Conservation (phyloP, 2,888 invertebrate genomes). For the Pollenia griseotomentosa region DNA sequence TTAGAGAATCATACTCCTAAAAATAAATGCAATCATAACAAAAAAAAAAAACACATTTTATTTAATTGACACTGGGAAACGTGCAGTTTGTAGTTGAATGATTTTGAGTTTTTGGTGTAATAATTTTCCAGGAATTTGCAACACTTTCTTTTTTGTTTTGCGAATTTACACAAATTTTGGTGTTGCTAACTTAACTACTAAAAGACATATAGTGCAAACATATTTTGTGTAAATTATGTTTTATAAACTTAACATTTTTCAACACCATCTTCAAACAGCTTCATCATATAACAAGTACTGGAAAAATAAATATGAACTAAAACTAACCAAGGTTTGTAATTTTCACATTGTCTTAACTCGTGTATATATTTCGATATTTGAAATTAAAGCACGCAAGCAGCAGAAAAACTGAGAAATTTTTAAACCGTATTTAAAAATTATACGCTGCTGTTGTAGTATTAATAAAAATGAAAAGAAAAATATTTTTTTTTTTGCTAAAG, state of each 20-base stretch:
- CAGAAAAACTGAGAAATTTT: conserved; percentile 4
- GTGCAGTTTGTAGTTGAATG: background rate
- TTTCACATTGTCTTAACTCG: conserved; percentile 54
- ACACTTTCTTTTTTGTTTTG: conserved; percentile 57
- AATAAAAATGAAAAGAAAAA: background rate
- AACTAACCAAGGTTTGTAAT: conserved; percentile 30
- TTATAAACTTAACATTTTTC: conserved; percentile 31
- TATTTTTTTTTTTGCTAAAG: background rate
- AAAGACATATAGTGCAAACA: background rate
- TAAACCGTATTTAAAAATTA: conserved; percentile 48
- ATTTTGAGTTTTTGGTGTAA: conserved; percentile 3
- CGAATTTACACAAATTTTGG: background rate
- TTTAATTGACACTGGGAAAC: conserved; percentile 46
- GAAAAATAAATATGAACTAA: background rate
- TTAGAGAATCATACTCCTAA: conserved; percentile 3
- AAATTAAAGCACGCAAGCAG: conserved; percentile 52
- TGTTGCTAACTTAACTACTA: background rate
- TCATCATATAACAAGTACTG: background rate
- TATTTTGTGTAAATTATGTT: conserved; percentile 11
- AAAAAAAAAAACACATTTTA: background rate
- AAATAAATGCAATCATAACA: background rate
- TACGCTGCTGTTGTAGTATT: conserved; percentile 26
- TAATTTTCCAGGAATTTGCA: conserved; percentile 44
- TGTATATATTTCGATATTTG: conserved; percentile 38
- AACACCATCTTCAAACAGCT: conserved; percentile 44